Evolutionary conservation across 2,797 vertebrate species (phyloP), one percentile per base, ranked within the genome.

Genomic region (Acomys russatus): DNA sequence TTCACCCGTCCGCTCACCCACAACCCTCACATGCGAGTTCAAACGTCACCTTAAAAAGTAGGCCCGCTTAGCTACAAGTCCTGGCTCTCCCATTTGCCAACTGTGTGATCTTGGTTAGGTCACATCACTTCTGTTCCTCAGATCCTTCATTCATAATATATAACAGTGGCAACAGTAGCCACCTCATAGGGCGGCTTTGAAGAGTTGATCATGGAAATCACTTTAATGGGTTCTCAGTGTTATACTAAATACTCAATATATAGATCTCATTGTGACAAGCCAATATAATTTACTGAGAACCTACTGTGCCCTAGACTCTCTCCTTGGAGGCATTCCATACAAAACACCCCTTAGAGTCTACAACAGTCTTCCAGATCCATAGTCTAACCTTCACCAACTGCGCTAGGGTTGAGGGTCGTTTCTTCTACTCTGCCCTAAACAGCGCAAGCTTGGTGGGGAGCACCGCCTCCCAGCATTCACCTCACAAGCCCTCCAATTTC

Each of bases 401-500:
- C 68, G 10, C 70, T 23, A 63, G 35, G 83, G 49, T 51, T 30
- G 33, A 44, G 64, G 30, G 8, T 17, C 28, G 20, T 66, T 82
- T 18, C 83, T 90, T 85, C 88, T 44, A 44, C 82, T 90, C 90
- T 22, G 28, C 66, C 49, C 0, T 6, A 15, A 74, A 25, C 33
- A 15, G n/a, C 12, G 5, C 44, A 20, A 2, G 25, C 38, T 7
- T 25, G 14, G 79, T 30, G 30, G 63, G 63, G 83, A 63, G n/a
- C 66, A 80, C 86, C 54, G 25, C 83, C 92, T 93, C 85, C 1
- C 6, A n/a, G 68, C 0, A 4, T 73, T 98, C 96, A 96, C 93
- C 94, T 97, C 95, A 84, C 88, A 94, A 97, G 96, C 89, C 94
- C 95, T 90, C 94, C 92, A 94, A 94, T 96, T 95, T 91, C 88